Percentiles rank a stretch among this genome's conserved stretches.
These are phyloP conservation scores for Rhamnusium bicolor DNA, from an alignment of 2,888 invertebrate genomes.

Conservation along the genomic window DNA sequence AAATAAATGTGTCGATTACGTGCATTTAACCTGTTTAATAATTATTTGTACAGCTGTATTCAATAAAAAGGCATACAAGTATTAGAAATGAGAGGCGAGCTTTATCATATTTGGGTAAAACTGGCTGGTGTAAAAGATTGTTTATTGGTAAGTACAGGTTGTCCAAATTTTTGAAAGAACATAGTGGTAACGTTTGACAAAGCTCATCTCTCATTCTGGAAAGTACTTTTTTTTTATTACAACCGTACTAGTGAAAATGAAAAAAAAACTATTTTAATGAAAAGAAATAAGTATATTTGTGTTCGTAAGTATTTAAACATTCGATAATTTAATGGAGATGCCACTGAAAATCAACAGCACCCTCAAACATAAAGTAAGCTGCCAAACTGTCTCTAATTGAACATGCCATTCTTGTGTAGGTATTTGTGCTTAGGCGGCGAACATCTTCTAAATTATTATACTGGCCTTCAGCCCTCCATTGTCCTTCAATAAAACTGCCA, in stretches of 20 bases:
- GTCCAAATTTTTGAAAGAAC: too few relatives aligned
- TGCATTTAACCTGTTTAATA: too few relatives aligned
- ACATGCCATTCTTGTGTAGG: not conserved
- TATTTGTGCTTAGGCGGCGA: not conserved
- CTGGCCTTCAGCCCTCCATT: slow-evolving; percentile 2
- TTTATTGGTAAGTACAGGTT: too few relatives aligned
- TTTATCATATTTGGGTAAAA: too few relatives aligned
- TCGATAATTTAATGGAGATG: not conserved
- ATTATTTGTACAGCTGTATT: too few relatives aligned
- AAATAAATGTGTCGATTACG: too few relatives aligned
- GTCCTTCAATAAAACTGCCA: not conserved
- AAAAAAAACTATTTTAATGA: not conserved
- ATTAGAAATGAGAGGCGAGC: too few relatives aligned
- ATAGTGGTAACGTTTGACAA: too few relatives aligned
- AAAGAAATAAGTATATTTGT: slow-evolving; percentile 1
- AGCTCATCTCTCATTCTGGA: too few relatives aligned
- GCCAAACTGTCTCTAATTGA: not conserved
- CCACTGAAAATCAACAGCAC: slow-evolving; percentile 13
- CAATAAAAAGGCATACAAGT: too few relatives aligned
- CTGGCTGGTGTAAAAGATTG: too few relatives aligned
- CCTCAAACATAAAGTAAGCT: slow-evolving; percentile 11
- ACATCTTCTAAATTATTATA: slow-evolving; percentile 2
- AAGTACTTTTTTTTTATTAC: too few relatives aligned
- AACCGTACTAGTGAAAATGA: not conserved
- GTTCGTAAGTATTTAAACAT: not conserved